Evolutionary conservation across 1,140 invertebrate genomes (phyloP).

Genomic region (Lucilia sericata): DNA sequence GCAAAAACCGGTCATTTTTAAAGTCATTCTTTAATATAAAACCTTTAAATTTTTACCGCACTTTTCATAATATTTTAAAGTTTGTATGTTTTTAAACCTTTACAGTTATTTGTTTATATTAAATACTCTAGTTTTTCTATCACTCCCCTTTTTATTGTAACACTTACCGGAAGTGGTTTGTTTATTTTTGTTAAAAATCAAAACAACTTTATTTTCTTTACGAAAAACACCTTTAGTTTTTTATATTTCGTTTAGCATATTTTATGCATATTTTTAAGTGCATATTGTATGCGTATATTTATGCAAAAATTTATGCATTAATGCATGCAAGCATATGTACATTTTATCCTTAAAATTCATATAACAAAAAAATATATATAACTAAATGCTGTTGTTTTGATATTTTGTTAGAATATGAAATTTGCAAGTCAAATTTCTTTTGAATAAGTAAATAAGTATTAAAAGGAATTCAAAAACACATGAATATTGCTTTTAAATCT

Average conservation of each 20-base stretch:
- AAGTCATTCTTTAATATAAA: too few species aligned
- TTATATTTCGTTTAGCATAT: neutral
- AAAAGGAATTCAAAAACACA: too few species aligned
- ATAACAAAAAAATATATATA: neutral
- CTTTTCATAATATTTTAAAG: neutral
- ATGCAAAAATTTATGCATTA: neutral
- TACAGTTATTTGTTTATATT: neutral
- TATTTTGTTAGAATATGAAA: neutral
- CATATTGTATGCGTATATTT: neutral
- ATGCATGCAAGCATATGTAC: neutral
- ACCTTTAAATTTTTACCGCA: too few species aligned
- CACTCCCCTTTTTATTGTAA: neutral
- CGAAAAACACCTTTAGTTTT: neutral
- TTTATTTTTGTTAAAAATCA: neutral
- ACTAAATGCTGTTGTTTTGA: neutral
- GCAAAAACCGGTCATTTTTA: too few species aligned
- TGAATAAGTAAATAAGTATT: too few species aligned
- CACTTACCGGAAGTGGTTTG: neutral
- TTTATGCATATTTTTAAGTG: neutral
- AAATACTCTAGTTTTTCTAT: neutral
- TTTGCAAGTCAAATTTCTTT: neutral
- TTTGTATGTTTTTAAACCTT: neutral
- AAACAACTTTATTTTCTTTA: neutral
- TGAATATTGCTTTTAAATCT: too few species aligned
- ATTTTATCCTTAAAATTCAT: neutral